Evolutionary conservation across 2,888 invertebrate species (phyloP), one percentile per base, ranked within the genome.

Genomic region (Cordilura impudica): DNA sequence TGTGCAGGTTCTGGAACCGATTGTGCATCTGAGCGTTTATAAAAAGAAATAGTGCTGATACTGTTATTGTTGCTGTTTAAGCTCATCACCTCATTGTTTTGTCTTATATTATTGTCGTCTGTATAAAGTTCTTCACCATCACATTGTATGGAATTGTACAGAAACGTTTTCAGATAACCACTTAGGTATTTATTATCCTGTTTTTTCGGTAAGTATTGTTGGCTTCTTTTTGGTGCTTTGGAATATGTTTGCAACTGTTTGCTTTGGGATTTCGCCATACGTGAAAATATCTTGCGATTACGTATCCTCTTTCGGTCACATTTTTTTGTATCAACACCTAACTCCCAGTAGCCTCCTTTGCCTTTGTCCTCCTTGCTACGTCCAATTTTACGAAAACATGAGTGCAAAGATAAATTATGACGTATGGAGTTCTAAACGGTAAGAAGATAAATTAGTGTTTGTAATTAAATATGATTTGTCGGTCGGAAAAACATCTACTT

Each of bases 321-420:
- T 83, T 90, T 90, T 21, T 86, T 87, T 2, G 86, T 85, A 82
- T 90, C 90, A 2, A 90, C 86, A 0, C 89, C 88, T 14, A 90
- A 78, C 60, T 90, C 89, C 90, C 90, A 90, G 47, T 89, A 90
- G 12, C 90, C 90, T 2, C 90, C 90, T 78, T 90, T 90, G 0
- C 90, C 90, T 31, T 88, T 90, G 61, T 90, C 90, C 60, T 87
- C 87, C 45, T 90, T 89, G 47, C 87, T 88, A 0, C 88, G 86
- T 49, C 89, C 86, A 5, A 88, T 86, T 84, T 88, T 90, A 2
- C 89, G 88, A 83, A 90, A 90, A 72, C 89, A 89, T 43, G 87
- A 87, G 73, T 90, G 88, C 14, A 90, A 79, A 3, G 90, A 90
- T 12, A 90, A 82, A 82, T 90, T 90, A 63, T 90, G 90, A 6